Evolutionary conservation across 2,888 invertebrate species (phyloP), one percentile per base, ranked within the genome.

Genomic region (Homarus gammarus): DNA sequence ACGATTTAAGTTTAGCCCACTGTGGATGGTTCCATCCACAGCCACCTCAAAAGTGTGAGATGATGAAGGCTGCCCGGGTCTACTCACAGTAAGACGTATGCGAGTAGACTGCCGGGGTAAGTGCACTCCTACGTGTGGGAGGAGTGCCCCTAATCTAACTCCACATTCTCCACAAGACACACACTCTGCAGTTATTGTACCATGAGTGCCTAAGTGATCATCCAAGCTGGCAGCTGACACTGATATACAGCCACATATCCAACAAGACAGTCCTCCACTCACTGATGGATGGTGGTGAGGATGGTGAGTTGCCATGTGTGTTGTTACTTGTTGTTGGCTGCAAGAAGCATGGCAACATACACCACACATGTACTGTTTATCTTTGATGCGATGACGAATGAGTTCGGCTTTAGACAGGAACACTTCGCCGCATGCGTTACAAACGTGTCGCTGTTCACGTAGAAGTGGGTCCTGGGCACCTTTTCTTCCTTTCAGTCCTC

Each of bases 301-400:
- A 33, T 89, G 81, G 12, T 81, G 85, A 33, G 79, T 73, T 38
- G 78, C 75, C 92, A 92, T 88, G 72, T 92, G 92, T 1, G 83
- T 68, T 2, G 84, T 56, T 31, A 92, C 72, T 61, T 89, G 78
- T 27, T 86, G 72, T 33, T 90, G 86, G 75, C 92, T 92, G 40
- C 92, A 92, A 1, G 90, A 90, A 15, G 85, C 78, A 72, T 84
- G 82, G 51, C 87, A 87, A 81, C 92, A 92, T 27, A 90, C 85
- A 31, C 87, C 81, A 89, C 92, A 92, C 79, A 85, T 79, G 56
- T 89, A 86, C 75, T 90, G 85, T 73, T 90, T 92, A n/a, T 90
- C 92, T 79, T 92, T 92, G 36, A 92, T 89, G 2, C 89, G 70
- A 61, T 92, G 92, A 22, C 90, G 85, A 12, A 92, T 89, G 51